Evolutionary conservation across 2,797 vertebrate genomes (phyloP), one percentile per base, ranked within the genome.

Genomic region (Nyctalus aviator): DNA sequence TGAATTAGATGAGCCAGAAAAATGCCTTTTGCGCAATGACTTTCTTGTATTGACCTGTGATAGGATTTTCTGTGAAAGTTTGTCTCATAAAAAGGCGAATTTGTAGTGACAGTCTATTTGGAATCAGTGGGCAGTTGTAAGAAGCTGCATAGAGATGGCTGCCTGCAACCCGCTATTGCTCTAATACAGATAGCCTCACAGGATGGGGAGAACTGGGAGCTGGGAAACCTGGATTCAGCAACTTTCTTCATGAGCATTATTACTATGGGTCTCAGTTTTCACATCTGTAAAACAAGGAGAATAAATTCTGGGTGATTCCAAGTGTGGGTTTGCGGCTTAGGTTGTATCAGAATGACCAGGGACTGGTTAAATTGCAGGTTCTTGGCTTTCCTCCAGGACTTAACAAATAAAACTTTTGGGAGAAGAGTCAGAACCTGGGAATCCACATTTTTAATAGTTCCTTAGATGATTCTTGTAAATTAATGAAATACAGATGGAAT

Each of bases 401-500:
- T 84, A 90, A 88, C 59, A 92, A 90, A 76, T 84, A 46, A 44
- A 96, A 83, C 88, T 62, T 91, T 93, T 66, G 85, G 75, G 85
- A 88, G 41, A 89, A 21, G 59, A 84, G 17, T 96, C 88, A 95
- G 87, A 92, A 94, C 62, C 35, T 84, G n/a, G 76, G 81, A 94
- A 84, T 48, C 84, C 6, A 4, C 41, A 77, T 21, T 89, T 95
- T 85, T 91, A 93, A 94, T 69, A 88, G 50, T 41, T 69, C 81
- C 35, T 20, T 50, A 68, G 87, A 78, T 90, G 84, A 94, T 78
- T 78, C 81, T 85, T 85, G 7, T 71, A 95, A 87, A 93, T 83
- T 91, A 93, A 94, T 94, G 88, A 90, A 88, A 82, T 90, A 15
- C 77, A 94, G 78, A 88, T 93, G 84, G 87, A 91, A 44, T 46